Base-by-base conservation (phyloP, 2,888 invertebrate genomes). In the Xanthia togata region DNA sequence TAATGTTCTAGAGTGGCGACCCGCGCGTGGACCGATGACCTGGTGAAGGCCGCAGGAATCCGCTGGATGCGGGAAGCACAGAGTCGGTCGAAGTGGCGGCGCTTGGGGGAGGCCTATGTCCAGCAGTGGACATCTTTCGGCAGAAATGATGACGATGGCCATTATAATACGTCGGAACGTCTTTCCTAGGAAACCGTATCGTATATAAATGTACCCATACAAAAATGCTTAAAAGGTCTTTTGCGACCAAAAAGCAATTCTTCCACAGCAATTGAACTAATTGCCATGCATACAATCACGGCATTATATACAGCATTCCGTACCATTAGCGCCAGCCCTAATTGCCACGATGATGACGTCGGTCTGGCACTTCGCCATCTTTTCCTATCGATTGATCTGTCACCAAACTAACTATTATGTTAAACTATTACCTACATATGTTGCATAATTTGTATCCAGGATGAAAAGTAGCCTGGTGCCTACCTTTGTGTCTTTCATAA, bases 321-420 rank as follows among this genome's bases (percentile, higher is more conserved):
- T 31, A 11, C 50, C 59, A 71, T 76, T 67, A 47, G 47, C 38
- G 35, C 20, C n/a, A 73, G 44, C 55, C 14, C 64, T 35, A 41
- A 64, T 73, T 59, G 47, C 35, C 77, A 17, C 53, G 50, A 67
- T 53, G 59, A 67, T 87, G 87, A 87, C 88, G 89, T 87, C 83
- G 82, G 81, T 71, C 81, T 92, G 92, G 92, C 92, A 73, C 64
- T 35, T 73, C 83, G 90, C 90, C 90, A 92, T 31, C 70, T 70
- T 73, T 82, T 73, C 41, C 41, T 87, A 92, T 90, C 84, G 90
- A 92, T 91, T 88, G 62, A 44, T 17, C 44, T 72, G 74, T 70
- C 55, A 85, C 62, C 20, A 63, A 77, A 71, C 47, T 38, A 31
- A 20, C 44, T 72, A 73, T 81, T 81, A 77, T 69, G 8, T 65